phyloP scores from a whole-genome alignment of 1,140 invertebrate species.

The Stegodyphus mimosarum region DNA sequence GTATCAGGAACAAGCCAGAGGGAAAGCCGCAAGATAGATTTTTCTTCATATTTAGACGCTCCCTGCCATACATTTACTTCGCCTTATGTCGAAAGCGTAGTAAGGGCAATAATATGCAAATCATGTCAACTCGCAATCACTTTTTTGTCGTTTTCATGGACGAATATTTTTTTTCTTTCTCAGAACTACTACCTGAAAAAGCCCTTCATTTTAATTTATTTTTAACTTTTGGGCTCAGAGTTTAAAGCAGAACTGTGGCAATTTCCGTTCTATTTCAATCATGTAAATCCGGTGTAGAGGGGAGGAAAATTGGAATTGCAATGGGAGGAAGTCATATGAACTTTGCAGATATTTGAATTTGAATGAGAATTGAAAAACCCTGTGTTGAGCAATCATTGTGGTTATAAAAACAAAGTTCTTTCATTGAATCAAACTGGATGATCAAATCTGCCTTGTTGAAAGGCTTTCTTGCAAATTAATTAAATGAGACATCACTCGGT shows the following conservation, averaged over 20 bases:
- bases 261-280: constrained; percentile 46
- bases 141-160: constrained; percentile 21
- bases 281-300: constrained; percentile 3
- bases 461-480: too few relatives aligned
- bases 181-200: constrained; percentile 8
- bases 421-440: too few relatives aligned
- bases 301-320: neutral
- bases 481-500: too few relatives aligned
- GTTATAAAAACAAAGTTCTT: too few relatives aligned
- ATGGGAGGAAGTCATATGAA: neutral
- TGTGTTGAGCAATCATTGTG: too few relatives aligned
- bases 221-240: constrained; percentile 33
- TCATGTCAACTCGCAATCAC: constrained; percentile 35
- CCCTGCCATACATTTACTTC: constrained; percentile 29
- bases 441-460: too few relatives aligned
- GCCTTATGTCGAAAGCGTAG: constrained; percentile 1
- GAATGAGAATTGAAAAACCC: neutral
- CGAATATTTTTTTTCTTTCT: constrained; percentile 15
- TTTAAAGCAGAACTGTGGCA: constrained; percentile 10
- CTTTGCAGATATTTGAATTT: neutral
- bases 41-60: neutral
- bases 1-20: too few relatives aligned
- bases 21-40: too few relatives aligned
- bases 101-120: constrained; percentile 54
- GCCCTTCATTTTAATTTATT: constrained; percentile 48